Evolutionary conservation across 2,888 invertebrate species (phyloP), one percentile per base, ranked within the genome.

Genomic region (Uloborus plumipes): DNA sequence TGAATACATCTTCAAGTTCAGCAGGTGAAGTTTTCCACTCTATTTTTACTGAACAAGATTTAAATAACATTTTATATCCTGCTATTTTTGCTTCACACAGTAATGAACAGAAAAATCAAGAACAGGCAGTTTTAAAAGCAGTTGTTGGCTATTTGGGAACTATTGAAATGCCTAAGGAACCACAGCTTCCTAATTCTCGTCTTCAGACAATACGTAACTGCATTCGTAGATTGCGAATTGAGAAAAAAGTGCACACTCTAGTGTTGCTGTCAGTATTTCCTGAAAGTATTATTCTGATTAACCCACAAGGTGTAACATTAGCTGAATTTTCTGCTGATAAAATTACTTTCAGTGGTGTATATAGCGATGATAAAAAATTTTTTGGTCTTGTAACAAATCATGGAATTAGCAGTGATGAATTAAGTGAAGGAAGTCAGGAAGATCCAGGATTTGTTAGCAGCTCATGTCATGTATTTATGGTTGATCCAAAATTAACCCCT

Each of bases 81-180:
- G 86, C 88, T 22, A 80, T 86, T 20, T 85, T 74, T 76, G 59
- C 76, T 15, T 61, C 78, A n/a, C 84, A 84, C 61, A 74, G 69
- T 49, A 78, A 74, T 70, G 77, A 67, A 62, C 82, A 62, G 15
- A 83, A 76, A 64, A 67, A 51, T 15, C 53, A 53, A 50, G 80
- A 70, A 80, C 76, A 76, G 61, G 72, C 78, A 18, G 71, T 58
- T 65, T 81, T 81, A 64, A 80, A 81, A 66, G 95, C 94, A 0
- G 93, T 98, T 2, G 96, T 98, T 0, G 97, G 97, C 0, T 98
- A 98, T 89, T 91, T 98, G 66, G 98, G 98, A 26, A 97, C 98
- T 1, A 96, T 98, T 85, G 98, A 98, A 90, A 97, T 98, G 91
- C 97, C 98, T 0, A 89, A 89, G 78, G 89, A 90, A 85, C 87